Evolutionary conservation across 2,113 vertebrate species (phyloP).

Genomic region (Hyla sarda): DNA sequence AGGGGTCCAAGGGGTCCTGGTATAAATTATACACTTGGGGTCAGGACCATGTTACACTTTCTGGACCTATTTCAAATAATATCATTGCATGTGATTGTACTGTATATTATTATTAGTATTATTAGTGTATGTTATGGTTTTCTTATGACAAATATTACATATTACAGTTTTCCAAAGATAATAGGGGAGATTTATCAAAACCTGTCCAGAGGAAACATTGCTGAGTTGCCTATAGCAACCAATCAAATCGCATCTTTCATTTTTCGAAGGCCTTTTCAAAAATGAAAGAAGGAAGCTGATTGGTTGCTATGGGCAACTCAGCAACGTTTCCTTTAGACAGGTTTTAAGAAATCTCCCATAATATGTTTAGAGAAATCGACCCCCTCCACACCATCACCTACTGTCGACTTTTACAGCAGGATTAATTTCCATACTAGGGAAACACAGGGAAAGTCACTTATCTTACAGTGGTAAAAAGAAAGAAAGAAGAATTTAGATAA

Average conservation of each 20-base stretch:
- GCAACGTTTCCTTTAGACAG: no score
- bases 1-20: background rate
- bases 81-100: background rate
- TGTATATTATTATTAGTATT: background rate
- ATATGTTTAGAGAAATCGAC: background rate
- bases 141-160: background rate
- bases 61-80: background rate
- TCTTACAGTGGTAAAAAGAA: background rate
- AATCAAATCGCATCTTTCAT: no score
- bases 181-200: no score
- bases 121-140: background rate
- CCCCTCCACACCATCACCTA: background rate
- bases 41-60: background rate
- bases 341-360: no score
- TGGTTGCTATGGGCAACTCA: no score
- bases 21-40: background rate
- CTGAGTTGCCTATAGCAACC: no score
- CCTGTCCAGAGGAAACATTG: no score
- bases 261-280: no score
- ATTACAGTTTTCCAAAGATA: background rate
- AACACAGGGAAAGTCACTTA: background rate
- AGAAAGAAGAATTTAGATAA: slow-evolving; percentile 4
- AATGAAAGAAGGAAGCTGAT: no score
- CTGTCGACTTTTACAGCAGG: background rate
- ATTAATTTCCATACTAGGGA: background rate